These are phyloP conservation scores for Hydrochoerus hydrochaeris DNA, from an alignment of 2,113 vertebrate species.

Conservation along the genomic window DNA sequence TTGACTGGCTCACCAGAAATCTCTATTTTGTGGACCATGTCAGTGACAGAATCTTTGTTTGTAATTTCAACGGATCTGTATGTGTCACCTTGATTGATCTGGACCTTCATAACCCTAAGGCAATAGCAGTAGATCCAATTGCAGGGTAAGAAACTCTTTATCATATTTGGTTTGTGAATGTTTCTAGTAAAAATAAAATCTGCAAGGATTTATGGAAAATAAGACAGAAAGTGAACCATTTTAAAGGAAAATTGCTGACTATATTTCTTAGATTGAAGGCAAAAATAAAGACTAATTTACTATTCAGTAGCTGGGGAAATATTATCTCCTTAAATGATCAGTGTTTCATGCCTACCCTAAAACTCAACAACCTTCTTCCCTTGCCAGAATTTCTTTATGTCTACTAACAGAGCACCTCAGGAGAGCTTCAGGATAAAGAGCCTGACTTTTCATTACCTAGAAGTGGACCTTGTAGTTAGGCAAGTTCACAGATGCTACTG, in stretches of 20 bases:
- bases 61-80: conserved; percentile 89
- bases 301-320: neutral
- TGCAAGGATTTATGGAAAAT: neutral
- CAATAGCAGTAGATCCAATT: conserved; percentile 94
- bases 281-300: neutral
- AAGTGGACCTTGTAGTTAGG: neutral
- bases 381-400: neutral
- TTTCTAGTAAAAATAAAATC: neutral
- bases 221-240: neutral
- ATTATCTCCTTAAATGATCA: neutral
- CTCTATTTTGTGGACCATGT: conserved; percentile 95
- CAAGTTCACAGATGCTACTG: neutral
- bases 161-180: neutral
- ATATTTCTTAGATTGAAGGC: neutral
- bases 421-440: neutral
- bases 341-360: neutral
- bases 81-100: conserved; percentile 95
- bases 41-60: conserved; percentile 94
- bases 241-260: neutral
- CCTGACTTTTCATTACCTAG: neutral
- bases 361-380: neutral
- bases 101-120: conserved; percentile 95
- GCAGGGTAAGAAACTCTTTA: conserved; percentile 91
- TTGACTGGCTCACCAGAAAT: conserved; percentile 98
- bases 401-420: neutral